A percentile compares a stretch with the other conserved stretches of the same genome.
phyloP scores from a whole-genome alignment of 1,140 invertebrate genomes.

The Aphelinus certus region DNA sequence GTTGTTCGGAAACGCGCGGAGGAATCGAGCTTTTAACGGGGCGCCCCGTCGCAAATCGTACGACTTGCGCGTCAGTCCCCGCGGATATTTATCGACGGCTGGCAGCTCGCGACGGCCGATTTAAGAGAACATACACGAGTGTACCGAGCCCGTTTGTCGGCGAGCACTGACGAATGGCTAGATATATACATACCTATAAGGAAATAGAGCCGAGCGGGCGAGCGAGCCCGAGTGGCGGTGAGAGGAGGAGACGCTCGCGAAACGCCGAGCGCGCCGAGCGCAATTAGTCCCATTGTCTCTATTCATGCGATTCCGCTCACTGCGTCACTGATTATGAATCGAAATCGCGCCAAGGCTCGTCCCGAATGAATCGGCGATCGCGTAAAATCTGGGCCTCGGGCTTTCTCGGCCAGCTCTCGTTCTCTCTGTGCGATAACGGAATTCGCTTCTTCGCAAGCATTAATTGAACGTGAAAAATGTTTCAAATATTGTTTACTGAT shows the following conservation, averaged over 20 bases:
- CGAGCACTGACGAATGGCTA: constrained; percentile 30
- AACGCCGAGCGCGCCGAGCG: constrained; percentile 26
- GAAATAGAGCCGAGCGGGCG: neutral
- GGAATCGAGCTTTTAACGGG: constrained; percentile 28
- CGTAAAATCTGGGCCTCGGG: no score
- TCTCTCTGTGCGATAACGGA: no score
- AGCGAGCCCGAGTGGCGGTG: neutral
- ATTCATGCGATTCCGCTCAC: constrained; percentile 23
- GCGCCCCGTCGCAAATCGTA: constrained; percentile 34
- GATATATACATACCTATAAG: constrained; percentile 20
- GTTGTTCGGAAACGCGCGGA: no score
- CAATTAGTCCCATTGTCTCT: constrained; percentile 39
- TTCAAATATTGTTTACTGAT: neutral
- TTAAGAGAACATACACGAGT: constrained; percentile 42
- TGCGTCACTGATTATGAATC: constrained; percentile 26
- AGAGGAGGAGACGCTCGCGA: neutral
- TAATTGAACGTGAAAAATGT: neutral
- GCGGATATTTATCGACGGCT: constrained; percentile 53
- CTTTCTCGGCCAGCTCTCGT: no score
- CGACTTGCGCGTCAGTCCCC: constrained; percentile 24
- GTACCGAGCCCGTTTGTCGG: constrained; percentile 30
- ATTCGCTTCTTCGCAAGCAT: no score
- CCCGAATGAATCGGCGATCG: no score
- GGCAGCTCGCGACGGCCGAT: constrained; percentile 51
- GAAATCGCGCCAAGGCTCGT: neutral